Conservation (phyloP, 2,888 invertebrate species). For the Bellardia pandia region DNA sequence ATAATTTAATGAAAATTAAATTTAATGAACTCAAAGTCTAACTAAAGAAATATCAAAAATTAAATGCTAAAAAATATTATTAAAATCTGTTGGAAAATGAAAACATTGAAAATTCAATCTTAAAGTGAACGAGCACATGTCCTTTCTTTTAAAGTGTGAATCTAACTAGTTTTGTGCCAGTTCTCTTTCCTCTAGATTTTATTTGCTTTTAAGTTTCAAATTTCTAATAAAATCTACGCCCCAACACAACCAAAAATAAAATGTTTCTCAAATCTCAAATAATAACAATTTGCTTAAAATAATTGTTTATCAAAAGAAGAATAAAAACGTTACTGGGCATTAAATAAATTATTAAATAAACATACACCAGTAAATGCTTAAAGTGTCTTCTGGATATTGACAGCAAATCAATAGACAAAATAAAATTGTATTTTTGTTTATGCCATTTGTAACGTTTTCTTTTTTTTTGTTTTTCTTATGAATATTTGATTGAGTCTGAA, state of each 20-base stretch:
- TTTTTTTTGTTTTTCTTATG: not conserved
- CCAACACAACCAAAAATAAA: not conserved
- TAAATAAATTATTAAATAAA: not conserved
- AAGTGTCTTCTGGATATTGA: conserved; percentile 8
- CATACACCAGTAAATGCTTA: conserved; percentile 7
- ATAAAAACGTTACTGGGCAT: not conserved
- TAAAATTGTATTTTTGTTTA: conserved; percentile 14
- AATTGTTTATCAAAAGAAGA: conserved; percentile 1
- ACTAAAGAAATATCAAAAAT: too few species aligned
- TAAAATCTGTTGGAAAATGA: too few species aligned
- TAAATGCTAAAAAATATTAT: too few species aligned
- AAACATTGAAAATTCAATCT: too few species aligned
- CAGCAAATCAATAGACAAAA: conserved; percentile 32
- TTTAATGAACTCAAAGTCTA: too few species aligned
- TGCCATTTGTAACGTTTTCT: not conserved
- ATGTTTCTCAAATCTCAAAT: not conserved
- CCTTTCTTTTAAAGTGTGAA: too few species aligned
- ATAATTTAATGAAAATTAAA: too few species aligned
- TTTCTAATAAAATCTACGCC: not conserved
- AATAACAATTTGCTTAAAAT: conserved; percentile 15
- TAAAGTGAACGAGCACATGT: too few species aligned
- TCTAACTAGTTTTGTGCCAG: too few species aligned
- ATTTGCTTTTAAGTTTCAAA: too few species aligned
- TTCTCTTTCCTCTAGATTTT: too few species aligned
- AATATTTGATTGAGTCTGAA: conserved; percentile 43